These are phyloP conservation scores for Pyrocephalus nanus DNA, from an alignment of 2,797 vertebrate species.

Conservation along the genomic window DNA sequence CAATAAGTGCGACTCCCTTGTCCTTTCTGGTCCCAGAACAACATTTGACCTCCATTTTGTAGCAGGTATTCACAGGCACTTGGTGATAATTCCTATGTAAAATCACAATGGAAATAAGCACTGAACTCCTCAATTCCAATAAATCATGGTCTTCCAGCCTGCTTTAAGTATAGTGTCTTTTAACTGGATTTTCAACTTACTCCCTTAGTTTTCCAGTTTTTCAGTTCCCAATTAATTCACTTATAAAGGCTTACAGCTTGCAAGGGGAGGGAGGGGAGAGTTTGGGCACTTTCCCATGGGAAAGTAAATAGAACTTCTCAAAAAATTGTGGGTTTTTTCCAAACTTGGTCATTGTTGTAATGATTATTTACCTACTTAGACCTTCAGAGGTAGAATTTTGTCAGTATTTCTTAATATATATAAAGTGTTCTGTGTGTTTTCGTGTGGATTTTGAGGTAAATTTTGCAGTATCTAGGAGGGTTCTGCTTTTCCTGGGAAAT, in stretches of 20 bases:
- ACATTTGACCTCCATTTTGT: neutral
- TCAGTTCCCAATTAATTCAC: neutral
- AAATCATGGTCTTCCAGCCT: neutral
- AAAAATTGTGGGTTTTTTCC: neutral
- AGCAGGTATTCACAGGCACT: neutral
- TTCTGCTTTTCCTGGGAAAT: neutral
- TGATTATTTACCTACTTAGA: neutral
- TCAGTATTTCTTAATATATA: neutral
- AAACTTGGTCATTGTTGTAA: neutral
- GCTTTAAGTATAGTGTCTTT: neutral
- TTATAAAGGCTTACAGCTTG: slow-evolving; percentile 28
- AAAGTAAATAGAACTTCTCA: slow-evolving; percentile 1
- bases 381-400: neutral
- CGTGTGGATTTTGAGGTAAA: neutral
- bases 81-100: neutral
- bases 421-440: neutral
- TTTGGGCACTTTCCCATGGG: slow-evolving; percentile 40
- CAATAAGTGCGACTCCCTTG: neutral
- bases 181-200: neutral
- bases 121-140: rapidly evolving
- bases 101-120: neutral
- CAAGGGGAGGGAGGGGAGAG: neutral
- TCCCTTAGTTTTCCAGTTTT: neutral
- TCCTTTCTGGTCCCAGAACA: neutral
- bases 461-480: neutral